Conservation (phyloP, 2,113 vertebrate genomes). For the Sakesphorus luctuosus region DNA sequence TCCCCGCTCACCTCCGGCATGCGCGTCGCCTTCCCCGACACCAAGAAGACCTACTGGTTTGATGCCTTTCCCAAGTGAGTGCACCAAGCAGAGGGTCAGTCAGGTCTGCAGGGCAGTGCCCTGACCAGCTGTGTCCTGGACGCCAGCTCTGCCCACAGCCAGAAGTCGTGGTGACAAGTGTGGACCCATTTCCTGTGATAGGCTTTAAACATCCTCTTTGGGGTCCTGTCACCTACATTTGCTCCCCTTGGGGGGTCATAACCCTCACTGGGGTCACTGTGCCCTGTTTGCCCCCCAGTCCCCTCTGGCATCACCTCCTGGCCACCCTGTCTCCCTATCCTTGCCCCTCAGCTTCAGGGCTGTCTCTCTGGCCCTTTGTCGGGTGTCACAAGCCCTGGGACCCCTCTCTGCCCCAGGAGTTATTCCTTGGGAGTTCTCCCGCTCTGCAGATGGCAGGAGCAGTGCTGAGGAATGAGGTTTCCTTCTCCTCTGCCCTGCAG, state of each 20-base stretch:
- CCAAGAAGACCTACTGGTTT: conserved; percentile 97
- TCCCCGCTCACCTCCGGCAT: conserved; percentile 95
- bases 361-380: accelerated
- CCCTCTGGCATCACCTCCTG: background rate
- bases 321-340: background rate
- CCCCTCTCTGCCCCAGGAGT: background rate
- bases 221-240: accelerated
- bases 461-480: background rate
- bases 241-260: accelerated
- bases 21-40: conserved; percentile 95
- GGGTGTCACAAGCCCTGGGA: background rate
- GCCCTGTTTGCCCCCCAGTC: accelerated
- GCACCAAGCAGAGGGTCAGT: background rate
- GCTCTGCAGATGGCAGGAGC: background rate
- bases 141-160: accelerated
- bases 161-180: background rate
- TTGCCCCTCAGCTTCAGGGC: background rate
- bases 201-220: accelerated
- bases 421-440: background rate
- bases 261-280: background rate
- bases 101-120: background rate
- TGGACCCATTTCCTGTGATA: accelerated
- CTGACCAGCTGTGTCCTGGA: background rate
- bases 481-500: background rate
- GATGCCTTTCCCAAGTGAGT: conserved; percentile 97